Conservation (phyloP, 2,113 vertebrate species). For the Paramisgurnus dabryanus region DNA sequence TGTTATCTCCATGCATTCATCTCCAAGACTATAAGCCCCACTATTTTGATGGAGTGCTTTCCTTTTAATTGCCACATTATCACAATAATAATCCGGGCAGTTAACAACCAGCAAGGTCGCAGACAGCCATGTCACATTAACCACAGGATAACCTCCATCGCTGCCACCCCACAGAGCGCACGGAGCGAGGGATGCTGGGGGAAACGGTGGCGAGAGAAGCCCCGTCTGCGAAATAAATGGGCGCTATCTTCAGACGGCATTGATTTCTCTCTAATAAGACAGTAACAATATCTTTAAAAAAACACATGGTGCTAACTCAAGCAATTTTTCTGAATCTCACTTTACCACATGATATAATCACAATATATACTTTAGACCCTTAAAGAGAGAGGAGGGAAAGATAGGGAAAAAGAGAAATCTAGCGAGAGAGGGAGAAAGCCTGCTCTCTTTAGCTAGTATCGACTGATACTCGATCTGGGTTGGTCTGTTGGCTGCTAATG, state of each 20-base stretch:
- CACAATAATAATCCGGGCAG: conserved; percentile 75
- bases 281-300: conserved; percentile 63
- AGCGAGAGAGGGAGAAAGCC: conserved; percentile 38
- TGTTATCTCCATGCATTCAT: conserved; percentile 69
- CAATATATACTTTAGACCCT: conserved; percentile 31
- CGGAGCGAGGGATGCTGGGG: conserved; percentile 59
- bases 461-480: conserved; percentile 75
- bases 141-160: conserved; percentile 72
- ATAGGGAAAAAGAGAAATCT: conserved; percentile 32
- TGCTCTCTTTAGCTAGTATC: conserved; percentile 66
- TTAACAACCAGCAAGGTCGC: conserved; percentile 74
- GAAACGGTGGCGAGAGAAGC: conserved; percentile 14
- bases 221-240: conserved; percentile 54
- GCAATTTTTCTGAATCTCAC: conserved; percentile 37
- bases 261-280: conserved; percentile 67
- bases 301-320: conserved; percentile 46
- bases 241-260: conserved; percentile 59
- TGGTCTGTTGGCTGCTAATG: conserved; percentile 76
- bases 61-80: conserved; percentile 78
- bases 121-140: conserved; percentile 79
- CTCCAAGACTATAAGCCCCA: conserved; percentile 60
- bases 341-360: conserved; percentile 43
- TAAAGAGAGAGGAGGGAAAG: background rate
- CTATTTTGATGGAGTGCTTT: conserved; percentile 66
- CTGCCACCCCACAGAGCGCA: conserved; percentile 27